Evolutionary conservation across 2,888 invertebrate genomes (phyloP), one percentile per base, ranked within the genome.

Genomic region (Danaus chrysippus): DNA sequence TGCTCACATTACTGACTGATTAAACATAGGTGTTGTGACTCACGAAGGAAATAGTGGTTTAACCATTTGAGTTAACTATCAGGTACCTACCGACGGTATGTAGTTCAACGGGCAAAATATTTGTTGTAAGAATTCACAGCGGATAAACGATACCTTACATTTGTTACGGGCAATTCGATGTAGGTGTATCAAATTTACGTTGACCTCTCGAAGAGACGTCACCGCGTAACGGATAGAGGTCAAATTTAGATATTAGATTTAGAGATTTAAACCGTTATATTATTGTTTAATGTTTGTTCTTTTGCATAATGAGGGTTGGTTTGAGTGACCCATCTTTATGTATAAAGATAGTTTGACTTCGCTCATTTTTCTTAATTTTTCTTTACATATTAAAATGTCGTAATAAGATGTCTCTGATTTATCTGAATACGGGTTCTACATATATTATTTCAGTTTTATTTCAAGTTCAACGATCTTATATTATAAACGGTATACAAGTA

Each of bases 1-100:
- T 15, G 9, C 2, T 49, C 49, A 49, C 49, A 17, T 65, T 60
- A 60, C 54, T 63, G 62, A 54, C 65, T 65, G 69, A 68, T 67
- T 62, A 63, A 64, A 54, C 62, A 58, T 53, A 63, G 61, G 44
- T 53, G 52, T 53, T 58, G 44, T 61, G 62, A 59, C n/a, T 46
- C 46, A 46, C 13, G 17, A 17, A 49, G 49, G 49, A 49, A 49
- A 17, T 49, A 49, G 46, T 46, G 46, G 46, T 11, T 49, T 49
- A 49, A 17, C 49, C 49, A 49, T 49, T 49, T 49, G 17, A 49
- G 17, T 15, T 17, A 8, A 49, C 49, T 49, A 6, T 1, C 17
- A 49, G 17, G 17, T 17, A 49, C 49, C n/a, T 46, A 34, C 23
- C 2, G 23, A 34, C 23, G 23, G 6, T 34, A 34, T 34, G 23